A percentile compares a stretch with the other conserved stretches of the same genome.
These are phyloP conservation scores for Drosophila barbarae DNA, from an alignment of 2,888 invertebrate genomes.

Conservation along the genomic window DNA sequence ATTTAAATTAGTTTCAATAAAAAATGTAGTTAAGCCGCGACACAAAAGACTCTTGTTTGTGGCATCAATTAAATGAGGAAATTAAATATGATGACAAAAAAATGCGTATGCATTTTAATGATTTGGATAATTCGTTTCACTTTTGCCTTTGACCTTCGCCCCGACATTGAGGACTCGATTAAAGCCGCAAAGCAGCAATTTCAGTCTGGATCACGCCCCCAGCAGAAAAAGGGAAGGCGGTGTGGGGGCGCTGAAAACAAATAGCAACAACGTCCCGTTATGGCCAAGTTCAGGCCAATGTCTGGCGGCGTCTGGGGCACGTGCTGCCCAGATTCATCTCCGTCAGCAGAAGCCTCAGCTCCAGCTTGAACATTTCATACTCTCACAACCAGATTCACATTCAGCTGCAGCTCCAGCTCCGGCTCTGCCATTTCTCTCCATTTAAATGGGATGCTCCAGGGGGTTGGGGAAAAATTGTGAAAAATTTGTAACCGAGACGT, in stretches of 20 bases:
- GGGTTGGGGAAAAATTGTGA: constrained; percentile 60
- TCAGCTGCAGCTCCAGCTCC: constrained; percentile 22
- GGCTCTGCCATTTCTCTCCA: constrained; percentile 62
- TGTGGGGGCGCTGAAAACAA: constrained; percentile 10
- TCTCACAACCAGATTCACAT: constrained; percentile 22
- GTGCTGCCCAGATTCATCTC: constrained; percentile 70
- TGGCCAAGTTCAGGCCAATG: constrained; percentile 41
- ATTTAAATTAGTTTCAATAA: constrained; percentile 3
- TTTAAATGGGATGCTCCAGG: constrained; percentile 54
- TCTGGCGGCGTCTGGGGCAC: constrained; percentile 51
- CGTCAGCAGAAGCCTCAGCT: constrained; percentile 56
- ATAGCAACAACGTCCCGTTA: constrained; percentile 24
- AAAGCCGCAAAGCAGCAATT: constrained; percentile 29
- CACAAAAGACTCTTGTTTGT: constrained; percentile 5
- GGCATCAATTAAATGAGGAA: constrained; percentile 8
- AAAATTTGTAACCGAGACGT: constrained; percentile 67
- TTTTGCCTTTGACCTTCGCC: constrained; percentile 25
- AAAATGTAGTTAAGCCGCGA: neutral
- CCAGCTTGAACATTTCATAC: constrained; percentile 12
- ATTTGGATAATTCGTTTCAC: constrained; percentile 11
- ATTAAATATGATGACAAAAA: constrained; percentile 4
- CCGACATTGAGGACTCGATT: constrained; percentile 12
- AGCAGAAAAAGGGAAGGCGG: neutral
- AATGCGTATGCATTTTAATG: constrained; percentile 16
- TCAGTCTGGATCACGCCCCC: constrained; percentile 7